Base-by-base conservation (phyloP, 2,888 invertebrate genomes). In the Calliopum simillimum region DNA sequence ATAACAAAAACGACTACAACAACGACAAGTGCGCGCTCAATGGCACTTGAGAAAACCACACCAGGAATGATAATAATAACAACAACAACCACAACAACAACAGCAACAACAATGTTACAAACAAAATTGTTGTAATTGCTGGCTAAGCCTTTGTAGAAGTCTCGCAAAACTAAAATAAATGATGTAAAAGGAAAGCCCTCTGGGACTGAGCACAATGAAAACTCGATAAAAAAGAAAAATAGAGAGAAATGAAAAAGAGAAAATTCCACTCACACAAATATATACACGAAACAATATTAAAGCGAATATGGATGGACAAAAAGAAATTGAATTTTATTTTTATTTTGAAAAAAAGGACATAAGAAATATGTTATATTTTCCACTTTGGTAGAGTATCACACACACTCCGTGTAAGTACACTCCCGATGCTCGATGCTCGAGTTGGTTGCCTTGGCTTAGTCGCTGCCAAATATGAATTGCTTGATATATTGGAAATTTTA, bases 101-200 rank as follows among this genome's bases (percentile, higher is more conserved):
- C 2, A 23, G 47, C 19, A 46, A 23, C 25, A 43, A 12, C 6
- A 51, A 43, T 19, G 21, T 41, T 21, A 70, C 71, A 73, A 71
- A 71, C 69, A 66, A 71, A 70, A 75, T 74, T 71, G 72, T 67
- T 74, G 68, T 73, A 75, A 74, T 74, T 75, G 73, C 71, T 71
- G 68, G 33, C 61, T 56, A 19, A 69, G 71, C 43, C 51, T 33
- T 33, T 33, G 33, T 0, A 33, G 8, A 33, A 33, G 33, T 8
- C 33, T 8, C 33, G 8, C 33, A 33, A 33, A 33, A 33, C 33
- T 33, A 33, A 5, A 6, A 33, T 33, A 25, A 5, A 33, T 68
- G 68, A 61, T 49, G 47, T 58, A 25, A 56, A 68, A 70, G 63
- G 56, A 72, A 70, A 68, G 70, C 68, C 70, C 61, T 64, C 19